Evolutionary conservation across 1,140 invertebrate species (phyloP).

Genomic region (Alviniconcha marisindica): DNA sequence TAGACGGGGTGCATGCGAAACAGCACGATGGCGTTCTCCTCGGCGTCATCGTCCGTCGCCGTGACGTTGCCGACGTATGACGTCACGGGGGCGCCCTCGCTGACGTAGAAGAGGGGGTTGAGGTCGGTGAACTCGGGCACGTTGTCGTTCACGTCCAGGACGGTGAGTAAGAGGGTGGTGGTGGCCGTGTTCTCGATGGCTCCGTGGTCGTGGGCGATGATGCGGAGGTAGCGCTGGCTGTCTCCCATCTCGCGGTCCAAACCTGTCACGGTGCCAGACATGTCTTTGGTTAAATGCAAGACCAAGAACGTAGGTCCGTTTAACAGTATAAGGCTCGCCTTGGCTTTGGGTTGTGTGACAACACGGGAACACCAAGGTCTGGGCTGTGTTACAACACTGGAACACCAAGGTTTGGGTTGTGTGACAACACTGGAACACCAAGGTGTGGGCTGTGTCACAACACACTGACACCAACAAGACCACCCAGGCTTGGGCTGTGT

Average conservation of each 20-base stretch:
- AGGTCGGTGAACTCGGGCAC: constrained; percentile 61
- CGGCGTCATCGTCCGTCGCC: constrained; percentile 92
- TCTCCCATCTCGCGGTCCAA: constrained; percentile 68
- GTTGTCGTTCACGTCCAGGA: constrained; percentile 83
- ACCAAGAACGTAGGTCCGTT: too few relatives aligned
- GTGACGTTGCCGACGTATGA: constrained; percentile 87
- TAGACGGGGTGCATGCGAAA: constrained; percentile 79
- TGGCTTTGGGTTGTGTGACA: too few relatives aligned
- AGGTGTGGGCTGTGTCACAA: too few relatives aligned
- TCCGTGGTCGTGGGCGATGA: constrained; percentile 77
- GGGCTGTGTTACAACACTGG: too few relatives aligned
- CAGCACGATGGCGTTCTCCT: constrained; percentile 88
- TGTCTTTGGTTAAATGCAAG: too few relatives aligned
- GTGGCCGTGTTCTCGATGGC: constrained; percentile 77
- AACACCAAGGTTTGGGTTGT: too few relatives aligned
- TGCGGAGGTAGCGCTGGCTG: constrained; percentile 81
- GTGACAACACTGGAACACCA: too few relatives aligned
- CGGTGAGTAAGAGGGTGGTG: constrained; percentile 70
- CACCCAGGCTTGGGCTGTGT: too few relatives aligned
- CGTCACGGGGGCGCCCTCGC: constrained; percentile 84
- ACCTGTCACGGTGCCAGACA: too few relatives aligned
- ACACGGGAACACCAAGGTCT: too few relatives aligned
- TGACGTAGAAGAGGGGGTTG: constrained; percentile 75
- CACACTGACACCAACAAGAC: too few relatives aligned
- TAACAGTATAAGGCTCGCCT: too few relatives aligned